Evolutionary conservation across 2,113 vertebrate genomes (phyloP), one percentile per base, ranked within the genome.

Genomic region (Equus quagga): DNA sequence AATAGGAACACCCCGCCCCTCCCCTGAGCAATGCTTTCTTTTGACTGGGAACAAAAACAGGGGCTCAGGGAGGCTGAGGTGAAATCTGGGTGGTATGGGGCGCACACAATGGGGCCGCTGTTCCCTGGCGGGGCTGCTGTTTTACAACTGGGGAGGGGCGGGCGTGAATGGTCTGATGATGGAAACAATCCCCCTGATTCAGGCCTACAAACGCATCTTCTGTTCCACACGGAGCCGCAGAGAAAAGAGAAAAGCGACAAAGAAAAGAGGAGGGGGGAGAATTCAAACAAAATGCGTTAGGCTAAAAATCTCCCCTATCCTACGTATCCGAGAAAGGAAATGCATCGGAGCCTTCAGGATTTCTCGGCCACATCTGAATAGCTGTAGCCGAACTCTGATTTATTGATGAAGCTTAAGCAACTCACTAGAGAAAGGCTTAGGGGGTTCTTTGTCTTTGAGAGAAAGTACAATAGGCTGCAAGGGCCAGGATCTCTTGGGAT

Each of bases 141-240:
- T 99, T 99, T 99, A 99, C 99, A 99, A 99, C 99, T 99, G 99
- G 99, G 99, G 99, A 99, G 99, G 99, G 99, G 99, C 99, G 51
- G 97, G 98, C 94, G 98, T 99, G 99, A 99, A 99, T 99, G 99
- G 99, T 97, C 99, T 98, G 98, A 99, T 98, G 99, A 99, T 99
- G 99, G 99, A 99, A 99, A 99, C 99, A 99, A 99, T 99, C 99
- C 99, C 99, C 98, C 98, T 81, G 98, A 99, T 99, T 99, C 99
- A 99, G 98, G 97, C 98, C 98, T 98, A 99, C 99, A 99, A 99
- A 99, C 99, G 98, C 99, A 99, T 99, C 99, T 99, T 99, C 99
- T 99, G 98, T 98, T 98, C 98, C 97, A n/a, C 98, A 44, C 21
- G 91, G 96, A 97, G 96, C 86, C n/a, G 91, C 97, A 98, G 98